phyloP scores from a whole-genome alignment of 2,888 invertebrate species.

The Caenorhabditis sulstoni region DNA sequence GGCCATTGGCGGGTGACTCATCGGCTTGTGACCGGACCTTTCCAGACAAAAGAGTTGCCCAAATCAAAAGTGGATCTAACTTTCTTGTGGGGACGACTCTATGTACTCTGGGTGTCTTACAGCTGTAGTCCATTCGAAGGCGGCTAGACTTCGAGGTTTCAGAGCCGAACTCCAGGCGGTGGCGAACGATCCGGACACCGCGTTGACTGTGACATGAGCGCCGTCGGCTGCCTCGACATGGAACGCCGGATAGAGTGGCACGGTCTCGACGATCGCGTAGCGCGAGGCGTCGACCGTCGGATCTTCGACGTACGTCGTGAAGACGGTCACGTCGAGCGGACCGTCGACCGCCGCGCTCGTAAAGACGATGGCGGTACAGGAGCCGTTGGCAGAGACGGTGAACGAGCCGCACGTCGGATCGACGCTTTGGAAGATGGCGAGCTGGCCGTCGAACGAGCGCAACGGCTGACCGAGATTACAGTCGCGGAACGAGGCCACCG shows the following conservation, averaged over 20 bases:
- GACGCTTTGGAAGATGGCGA: constrained; percentile 28
- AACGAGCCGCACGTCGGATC: constrained; percentile 23
- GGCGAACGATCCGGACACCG: constrained; percentile 4
- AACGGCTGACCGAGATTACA: constrained; percentile 19
- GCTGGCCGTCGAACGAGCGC: constrained; percentile 17
- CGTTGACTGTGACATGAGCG: constrained; percentile 8
- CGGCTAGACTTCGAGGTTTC: not conserved
- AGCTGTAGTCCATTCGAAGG: constrained; percentile 24
- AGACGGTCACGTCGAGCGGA: constrained; percentile 21
- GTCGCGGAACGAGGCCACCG: constrained; percentile 1
- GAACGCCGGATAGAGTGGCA: constrained; percentile 30
- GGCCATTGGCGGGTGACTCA: too few relatives aligned
- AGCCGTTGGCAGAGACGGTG: not conserved
- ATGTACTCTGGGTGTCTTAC: not conserved
- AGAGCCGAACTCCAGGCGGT: not conserved
- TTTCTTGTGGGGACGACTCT: too few relatives aligned
- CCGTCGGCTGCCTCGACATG: constrained; percentile 18
- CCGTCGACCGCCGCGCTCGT: constrained; percentile 1
- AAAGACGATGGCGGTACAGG: constrained; percentile 40
- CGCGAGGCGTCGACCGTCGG: constrained; percentile 27
- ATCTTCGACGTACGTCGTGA: constrained; percentile 35
- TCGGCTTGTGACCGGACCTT: too few relatives aligned
- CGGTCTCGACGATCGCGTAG: constrained; percentile 43
- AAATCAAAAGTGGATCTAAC: too few relatives aligned
- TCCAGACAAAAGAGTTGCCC: too few relatives aligned